These are phyloP conservation scores for Nephotettix cincticeps DNA, from an alignment of 1,140 invertebrate genomes.

Conservation along the genomic window DNA sequence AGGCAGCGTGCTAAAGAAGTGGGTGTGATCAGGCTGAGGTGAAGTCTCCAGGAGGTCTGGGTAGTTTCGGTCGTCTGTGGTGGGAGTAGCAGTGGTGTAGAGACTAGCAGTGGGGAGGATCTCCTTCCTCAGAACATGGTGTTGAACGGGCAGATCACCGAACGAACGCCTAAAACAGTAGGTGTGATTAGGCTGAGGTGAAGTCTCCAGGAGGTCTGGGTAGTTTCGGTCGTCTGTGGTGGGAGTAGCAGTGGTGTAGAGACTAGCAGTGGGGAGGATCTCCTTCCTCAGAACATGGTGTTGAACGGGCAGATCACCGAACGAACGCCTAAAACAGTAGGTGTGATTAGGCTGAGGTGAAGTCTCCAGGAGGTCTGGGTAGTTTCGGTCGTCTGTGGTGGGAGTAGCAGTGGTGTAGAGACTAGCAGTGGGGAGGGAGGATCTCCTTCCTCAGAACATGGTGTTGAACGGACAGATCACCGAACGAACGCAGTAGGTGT, in stretches of 20 bases:
- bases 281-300: slow-evolving; percentile 48
- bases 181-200: slow-evolving; percentile 15
- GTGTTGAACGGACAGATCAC: slow-evolving; percentile 49
- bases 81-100: slow-evolving; percentile 53
- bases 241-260: slow-evolving; percentile 54
- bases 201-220: slow-evolving; percentile 61
- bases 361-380: slow-evolving; percentile 64
- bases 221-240: slow-evolving; percentile 55
- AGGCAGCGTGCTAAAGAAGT: slow-evolving; percentile 27
- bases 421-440: slow-evolving; percentile 48
- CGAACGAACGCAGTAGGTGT: slow-evolving; percentile 36
- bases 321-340: slow-evolving; percentile 41
- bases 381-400: slow-evolving; percentile 54
- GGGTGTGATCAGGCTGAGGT: slow-evolving; percentile 19
- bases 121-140: slow-evolving; percentile 48
- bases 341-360: slow-evolving; percentile 18
- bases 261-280: slow-evolving; percentile 46
- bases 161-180: slow-evolving; percentile 42
- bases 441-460: slow-evolving; percentile 47
- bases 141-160: slow-evolving; percentile 49
- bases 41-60: slow-evolving; percentile 61
- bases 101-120: slow-evolving; percentile 48
- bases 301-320: slow-evolving; percentile 49
- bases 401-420: slow-evolving; percentile 57
- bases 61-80: slow-evolving; percentile 55